Evolutionary conservation across 2,888 invertebrate genomes (phyloP), one percentile per base, ranked within the genome.

Genomic region (Urechis unicinctus): DNA sequence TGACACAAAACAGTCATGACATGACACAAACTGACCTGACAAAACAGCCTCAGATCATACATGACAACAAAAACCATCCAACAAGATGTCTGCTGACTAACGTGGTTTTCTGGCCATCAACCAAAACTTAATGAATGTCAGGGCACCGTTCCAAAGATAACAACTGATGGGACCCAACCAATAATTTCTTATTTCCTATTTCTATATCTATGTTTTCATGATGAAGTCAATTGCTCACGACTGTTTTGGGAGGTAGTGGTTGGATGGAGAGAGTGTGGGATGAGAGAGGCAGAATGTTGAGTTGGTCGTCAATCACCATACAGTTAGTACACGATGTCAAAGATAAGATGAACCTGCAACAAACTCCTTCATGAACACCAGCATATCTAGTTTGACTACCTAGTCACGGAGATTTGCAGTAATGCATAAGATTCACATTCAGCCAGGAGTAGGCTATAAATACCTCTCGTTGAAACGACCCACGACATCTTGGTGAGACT

Each of bases 391-490:
- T 36, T 36, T 36, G 13, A 13, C 6, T 36, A 36, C 13, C 13
- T 36, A 36, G 36, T 36, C 6, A 36, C 6, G 13, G 6, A 36
- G 36, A 36, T 13, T 36, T 6, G 36, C 36, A 13, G 36, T 6
- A 13, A 92, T n/a, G 89, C n/a, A n/a, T n/a, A n/a, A n/a, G n/a
- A n/a, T n/a, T n/a, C n/a, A n/a, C n/a, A n/a, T n/a, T n/a, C n/a
- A n/a, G n/a, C n/a, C n/a, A n/a, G n/a, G n/a, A n/a, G n/a, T n/a
- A n/a, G n/a, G n/a, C n/a, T n/a, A n/a, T n/a, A n/a, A n/a, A n/a
- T 60, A 82, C 80, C 97, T 84, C 79, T 98, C 97, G 78, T 98
- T 98, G 77, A 99, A 99, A 55, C 97, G 82, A 59, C 91, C 90
- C 17, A 91, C 88, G 21, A 98, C 85, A 70, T 91, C 88, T 72